Evolutionary conservation across 2,797 vertebrate genomes (phyloP).

Genomic region (Adelosebastes latens): DNA sequence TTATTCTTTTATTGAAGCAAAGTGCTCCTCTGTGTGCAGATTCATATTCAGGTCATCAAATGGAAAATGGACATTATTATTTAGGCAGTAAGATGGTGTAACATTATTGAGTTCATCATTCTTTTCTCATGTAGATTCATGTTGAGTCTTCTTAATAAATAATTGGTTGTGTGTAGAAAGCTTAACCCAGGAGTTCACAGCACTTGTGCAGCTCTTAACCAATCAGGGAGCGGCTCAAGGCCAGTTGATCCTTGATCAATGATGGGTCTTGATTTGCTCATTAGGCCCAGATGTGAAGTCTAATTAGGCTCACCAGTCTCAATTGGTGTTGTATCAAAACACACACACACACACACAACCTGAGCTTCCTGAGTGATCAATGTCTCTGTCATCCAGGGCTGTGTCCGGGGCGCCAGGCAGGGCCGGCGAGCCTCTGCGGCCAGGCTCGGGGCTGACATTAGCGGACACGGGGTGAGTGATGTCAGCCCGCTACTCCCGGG

Average conservation of each 20-base stretch:
- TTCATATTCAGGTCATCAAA: background rate
- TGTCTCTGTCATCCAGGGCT: slow-evolving; percentile 80
- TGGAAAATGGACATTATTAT: background rate
- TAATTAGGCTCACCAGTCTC: slow-evolving; percentile 75
- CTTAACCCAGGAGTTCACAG: slow-evolving; percentile 8
- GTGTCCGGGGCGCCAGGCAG: slow-evolving; percentile 64
- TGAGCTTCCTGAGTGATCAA: slow-evolving; percentile 87
- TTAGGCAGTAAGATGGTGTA: background rate
- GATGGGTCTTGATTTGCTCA: slow-evolving; percentile 73
- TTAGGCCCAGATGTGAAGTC: slow-evolving; percentile 76
- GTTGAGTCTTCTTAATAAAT: slow-evolving; percentile 14
- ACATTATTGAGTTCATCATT: background rate
- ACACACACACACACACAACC: slow-evolving; percentile 43
- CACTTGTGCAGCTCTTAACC: slow-evolving; percentile 38
- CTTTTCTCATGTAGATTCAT: background rate
- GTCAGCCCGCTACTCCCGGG: slow-evolving; percentile 77
- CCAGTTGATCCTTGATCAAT: slow-evolving; percentile 76
- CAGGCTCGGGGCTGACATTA: slow-evolving; percentile 80
- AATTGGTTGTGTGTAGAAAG: background rate
- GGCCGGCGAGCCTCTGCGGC: slow-evolving; percentile 61
- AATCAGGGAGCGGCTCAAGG: slow-evolving; percentile 61
- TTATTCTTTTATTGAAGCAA: background rate
- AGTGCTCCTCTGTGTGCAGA: background rate
- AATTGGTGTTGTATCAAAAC: slow-evolving; percentile 64
- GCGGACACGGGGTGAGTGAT: slow-evolving; percentile 87